Evolutionary conservation across 1,140 invertebrate genomes (phyloP), one percentile per base, ranked within the genome.

Genomic region (Goniozus legneri): DNA sequence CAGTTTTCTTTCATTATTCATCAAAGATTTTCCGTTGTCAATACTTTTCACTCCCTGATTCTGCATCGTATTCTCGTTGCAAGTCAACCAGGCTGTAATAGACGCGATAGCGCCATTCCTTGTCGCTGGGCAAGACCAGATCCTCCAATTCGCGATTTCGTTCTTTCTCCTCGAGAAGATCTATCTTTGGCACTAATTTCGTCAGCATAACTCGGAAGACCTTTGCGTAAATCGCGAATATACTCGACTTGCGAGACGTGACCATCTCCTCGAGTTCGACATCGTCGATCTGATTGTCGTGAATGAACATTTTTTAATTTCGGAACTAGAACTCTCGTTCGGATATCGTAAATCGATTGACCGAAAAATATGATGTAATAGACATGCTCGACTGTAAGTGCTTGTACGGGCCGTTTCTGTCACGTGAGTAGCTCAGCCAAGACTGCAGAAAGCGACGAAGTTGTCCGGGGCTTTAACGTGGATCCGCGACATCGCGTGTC

Each of bases 81-180:
- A 86, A 77, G 35, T 84, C 82, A 2, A 89, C 80, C n/a, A 89
- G 71, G 44, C 79, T 76, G 57, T 85, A 87, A 59, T 89, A 89
- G 60, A 86, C 84, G 51, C 82, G 81, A 10, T 84, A 78, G 43
- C 85, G 76, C 83, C 84, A 89, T 12, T 83, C 81, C 52, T 80
- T 80, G 54, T 89, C 84, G 57, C 86, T 89, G 12, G 87, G 87
- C 16, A 89, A 68, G 39, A 76, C 69, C 6, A 80, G 65, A 12
- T 75, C 66, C 8, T 73, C 67, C 2, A 68, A 24, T 36, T 62
- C 58, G 4, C 30, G 39, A 1, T 42, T 30, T 33, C 56, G 43
- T 37, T 67, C 58, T 3, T 66, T 51, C 0, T 61, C 49, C 6
- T 47, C 46, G 8, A 40, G 16, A 14, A 51, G 27, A 10, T 43